Percentiles rank a stretch among this genome's conserved stretches.
phyloP scores from a whole-genome alignment of 1,140 invertebrate species.

The Drosophila pachea region DNA sequence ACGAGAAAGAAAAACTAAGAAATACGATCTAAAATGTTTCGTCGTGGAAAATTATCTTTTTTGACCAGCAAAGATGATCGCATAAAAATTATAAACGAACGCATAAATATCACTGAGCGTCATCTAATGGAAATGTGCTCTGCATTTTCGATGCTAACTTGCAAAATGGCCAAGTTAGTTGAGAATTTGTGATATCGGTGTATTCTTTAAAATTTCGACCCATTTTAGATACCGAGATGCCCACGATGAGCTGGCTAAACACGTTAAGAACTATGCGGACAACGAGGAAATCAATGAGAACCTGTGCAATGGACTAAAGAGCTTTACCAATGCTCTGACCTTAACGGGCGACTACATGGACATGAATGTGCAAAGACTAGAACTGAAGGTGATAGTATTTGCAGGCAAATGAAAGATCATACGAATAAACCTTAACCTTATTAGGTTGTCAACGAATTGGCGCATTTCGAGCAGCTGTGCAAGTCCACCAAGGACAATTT shows the following conservation, averaged over 20 bases:
- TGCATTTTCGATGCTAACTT: slow-evolving; percentile 83
- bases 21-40: slow-evolving; percentile 60
- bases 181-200: not conserved
- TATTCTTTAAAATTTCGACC: not conserved
- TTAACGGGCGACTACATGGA: slow-evolving; percentile 86
- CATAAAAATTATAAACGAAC: slow-evolving; percentile 83
- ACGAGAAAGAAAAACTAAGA: not conserved
- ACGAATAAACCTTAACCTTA: no score
- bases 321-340: slow-evolving; percentile 84
- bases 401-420: no score
- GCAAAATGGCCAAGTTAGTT: slow-evolving; percentile 84
- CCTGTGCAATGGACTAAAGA: slow-evolving; percentile 81
- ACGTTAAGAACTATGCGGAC: slow-evolving; percentile 83
- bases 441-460: slow-evolving; percentile 80
- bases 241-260: slow-evolving; percentile 84
- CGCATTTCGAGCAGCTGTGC: slow-evolving; percentile 86
- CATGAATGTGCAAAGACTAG: slow-evolving; percentile 84
- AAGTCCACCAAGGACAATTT: slow-evolving; percentile 86
- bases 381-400: slow-evolving; percentile 82
- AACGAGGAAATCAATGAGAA: slow-evolving; percentile 86
- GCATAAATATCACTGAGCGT: slow-evolving; percentile 84
- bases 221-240: slow-evolving; percentile 83
- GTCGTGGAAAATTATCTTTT: slow-evolving; percentile 70
- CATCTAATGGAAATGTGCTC: slow-evolving; percentile 85
- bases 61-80: slow-evolving; percentile 73